Evolutionary conservation across 2,113 vertebrate species (phyloP), one percentile per base, ranked within the genome.

Genomic region (Ctenodactylus gundi): DNA sequence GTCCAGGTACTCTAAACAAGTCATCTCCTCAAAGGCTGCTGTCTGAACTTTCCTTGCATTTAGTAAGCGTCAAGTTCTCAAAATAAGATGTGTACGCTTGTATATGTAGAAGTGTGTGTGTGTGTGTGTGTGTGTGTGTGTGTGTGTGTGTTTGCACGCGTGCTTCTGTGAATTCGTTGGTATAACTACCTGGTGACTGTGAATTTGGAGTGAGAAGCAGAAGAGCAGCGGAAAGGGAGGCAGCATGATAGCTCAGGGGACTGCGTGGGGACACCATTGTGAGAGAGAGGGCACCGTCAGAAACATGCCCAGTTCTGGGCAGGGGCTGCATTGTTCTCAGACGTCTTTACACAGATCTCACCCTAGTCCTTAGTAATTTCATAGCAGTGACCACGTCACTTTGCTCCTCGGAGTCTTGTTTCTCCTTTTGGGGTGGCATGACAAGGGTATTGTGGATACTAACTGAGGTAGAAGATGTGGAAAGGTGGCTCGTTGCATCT

Each of bases 41-140:
- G 67, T 58, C n/a, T 85, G 39, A 77, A 82, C 53, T 81, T 67
- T 65, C 25, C 53, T 84, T 91, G 82, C 81, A 80, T 91, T 84
- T 17, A 65, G 76, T 57, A 94, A 95, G 72, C 20, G 14, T 96
- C 21, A n/a, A 72, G 3, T 93, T 90, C 88, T 81, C 90, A 55
- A 87, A 93, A 87, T 92, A 95, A 88, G 49, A 78, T 49, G 64
- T 31, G 49, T 46, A 11, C 46, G 14, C 3, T 36, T 75, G 25
- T 84, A 80, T 29, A n/a, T 15, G 4, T 17, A 36, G n/a, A 64
- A 31, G 6, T 23, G 14, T n/a, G 14, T 55, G 12, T 65, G n/a
- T n/a, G n/a, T n/a, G n/a, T n/a, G n/a, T n/a, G n/a, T n/a, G n/a
- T n/a, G n/a, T n/a, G n/a, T n/a, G n/a, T n/a, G n/a, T n/a, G n/a